Percentiles rank a stretch among this genome's conserved stretches.
Evolutionary conservation across 2,113 vertebrate species (phyloP).

Genomic region (Syngnathoides biaculeatus): DNA sequence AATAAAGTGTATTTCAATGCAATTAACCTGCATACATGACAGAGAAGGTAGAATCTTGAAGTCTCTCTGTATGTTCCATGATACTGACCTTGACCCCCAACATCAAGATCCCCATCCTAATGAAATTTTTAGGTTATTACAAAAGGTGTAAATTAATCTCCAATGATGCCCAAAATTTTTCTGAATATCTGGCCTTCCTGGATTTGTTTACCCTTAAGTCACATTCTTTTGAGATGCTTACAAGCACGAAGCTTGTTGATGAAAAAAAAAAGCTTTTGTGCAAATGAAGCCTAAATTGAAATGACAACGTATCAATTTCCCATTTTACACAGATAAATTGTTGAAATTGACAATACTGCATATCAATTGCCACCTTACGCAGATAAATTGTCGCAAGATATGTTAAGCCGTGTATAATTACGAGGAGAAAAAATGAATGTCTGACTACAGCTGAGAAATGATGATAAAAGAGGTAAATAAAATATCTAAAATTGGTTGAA

Average conservation of each 20-base stretch:
- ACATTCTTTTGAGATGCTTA: neutral
- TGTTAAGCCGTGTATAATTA: slow-evolving; percentile 15
- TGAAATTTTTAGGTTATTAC: slow-evolving; percentile 20
- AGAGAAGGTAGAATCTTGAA: slow-evolving; percentile 9
- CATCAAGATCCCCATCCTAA: slow-evolving; percentile 6
- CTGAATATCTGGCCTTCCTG: slow-evolving; percentile 8
- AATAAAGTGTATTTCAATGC: neutral
- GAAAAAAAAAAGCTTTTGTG: slow-evolving; percentile 1
- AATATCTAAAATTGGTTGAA: slow-evolving; percentile 5
- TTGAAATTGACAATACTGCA: neutral
- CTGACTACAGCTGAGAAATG: neutral
- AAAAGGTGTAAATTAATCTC: slow-evolving; percentile 11
- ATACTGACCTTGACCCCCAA: slow-evolving; percentile 53
- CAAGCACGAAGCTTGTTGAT: no score
- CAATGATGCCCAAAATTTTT: slow-evolving; percentile 4
- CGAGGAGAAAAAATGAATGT: neutral
- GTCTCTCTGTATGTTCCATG: slow-evolving; percentile 14
- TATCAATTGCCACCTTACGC: slow-evolving; percentile 20
- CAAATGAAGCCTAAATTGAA: slow-evolving; percentile 24
- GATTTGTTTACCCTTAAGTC: slow-evolving; percentile 13
- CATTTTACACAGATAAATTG: slow-evolving; percentile 15
- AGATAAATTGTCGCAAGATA: slow-evolving; percentile 19
- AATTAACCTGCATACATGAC: neutral
- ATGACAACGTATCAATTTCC: slow-evolving; percentile 9
- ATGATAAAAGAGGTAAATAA: neutral